Conservation (phyloP, 2,113 vertebrate genomes). For the Nyctereutes procyonoides region DNA sequence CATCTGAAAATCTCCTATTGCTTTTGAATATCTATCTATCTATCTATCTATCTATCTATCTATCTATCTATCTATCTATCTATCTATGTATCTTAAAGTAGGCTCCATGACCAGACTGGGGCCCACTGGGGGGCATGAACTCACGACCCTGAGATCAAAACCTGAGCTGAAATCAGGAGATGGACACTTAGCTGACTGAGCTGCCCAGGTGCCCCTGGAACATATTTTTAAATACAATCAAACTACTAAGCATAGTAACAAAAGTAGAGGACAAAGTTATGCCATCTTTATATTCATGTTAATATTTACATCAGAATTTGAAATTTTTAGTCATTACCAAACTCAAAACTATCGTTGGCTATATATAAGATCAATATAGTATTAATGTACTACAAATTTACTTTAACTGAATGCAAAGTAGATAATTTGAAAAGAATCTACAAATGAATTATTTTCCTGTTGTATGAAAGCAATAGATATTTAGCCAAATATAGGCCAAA, state of each 20-base stretch:
- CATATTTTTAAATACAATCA: constrained; percentile 5
- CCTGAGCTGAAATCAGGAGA: background rate
- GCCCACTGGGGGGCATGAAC: background rate
- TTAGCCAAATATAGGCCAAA: background rate
- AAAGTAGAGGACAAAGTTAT: constrained; percentile 9
- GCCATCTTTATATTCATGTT: constrained; percentile 28
- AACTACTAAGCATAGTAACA: constrained; percentile 20
- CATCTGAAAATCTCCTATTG: constrained; percentile 46
- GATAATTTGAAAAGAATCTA: background rate
- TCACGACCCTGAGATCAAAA: background rate
- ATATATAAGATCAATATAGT: background rate
- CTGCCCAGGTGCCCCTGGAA: background rate
- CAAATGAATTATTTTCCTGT: constrained; percentile 8
- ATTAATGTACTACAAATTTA: background rate
- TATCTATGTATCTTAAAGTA: background rate
- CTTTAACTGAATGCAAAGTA: constrained; percentile 8
- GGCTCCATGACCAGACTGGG: background rate
- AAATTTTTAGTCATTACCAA: constrained; percentile 35
- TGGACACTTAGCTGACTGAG: background rate
- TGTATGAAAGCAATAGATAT: constrained; percentile 24
- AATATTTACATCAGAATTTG: constrained; percentile 19
- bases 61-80: background rate
- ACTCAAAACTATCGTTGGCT: constrained; percentile 9
- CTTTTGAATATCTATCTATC: background rate
- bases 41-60: too few relatives aligned